phyloP scores from a whole-genome alignment of 2,888 invertebrate species.

The Baccha elongata region DNA sequence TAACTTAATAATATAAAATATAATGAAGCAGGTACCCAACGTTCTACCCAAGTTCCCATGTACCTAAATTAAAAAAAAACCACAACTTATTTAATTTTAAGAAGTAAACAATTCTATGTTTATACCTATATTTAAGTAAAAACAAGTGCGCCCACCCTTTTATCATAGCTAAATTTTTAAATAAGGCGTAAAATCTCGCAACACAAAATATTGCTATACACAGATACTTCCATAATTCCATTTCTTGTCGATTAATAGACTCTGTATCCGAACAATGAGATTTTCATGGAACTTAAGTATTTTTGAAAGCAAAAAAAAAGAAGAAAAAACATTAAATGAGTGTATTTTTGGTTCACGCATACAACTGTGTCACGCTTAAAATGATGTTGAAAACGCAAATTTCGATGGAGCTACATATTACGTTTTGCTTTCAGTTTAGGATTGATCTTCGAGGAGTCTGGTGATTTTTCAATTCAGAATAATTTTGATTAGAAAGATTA shows the following conservation, averaged over 20 bases:
- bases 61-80: too few relatives aligned
- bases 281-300: constrained; percentile 65
- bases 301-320: constrained; percentile 52
- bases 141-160: constrained; percentile 16
- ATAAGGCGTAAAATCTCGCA: constrained; percentile 12
- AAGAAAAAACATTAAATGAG: constrained; percentile 44
- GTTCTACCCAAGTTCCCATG: too few relatives aligned
- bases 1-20: too few relatives aligned
- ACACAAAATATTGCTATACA: constrained; percentile 11
- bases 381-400: constrained; percentile 45
- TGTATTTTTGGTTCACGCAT: constrained; percentile 72
- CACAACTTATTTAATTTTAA: too few relatives aligned
- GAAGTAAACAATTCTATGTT: too few relatives aligned
- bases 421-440: constrained; percentile 65
- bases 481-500: not conserved
- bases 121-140: constrained; percentile 1
- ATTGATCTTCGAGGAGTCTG: constrained; percentile 58
- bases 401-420: constrained; percentile 49
- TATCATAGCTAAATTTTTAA: not conserved
- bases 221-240: constrained; percentile 48
- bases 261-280: constrained; percentile 48
- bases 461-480: constrained; percentile 43
- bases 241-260: constrained; percentile 5
- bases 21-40: too few relatives aligned
- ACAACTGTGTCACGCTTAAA: constrained; percentile 36